Percentiles rank a stretch among this genome's conserved stretches.
Conservation (phyloP, 2,113 vertebrate genomes). For the Pelecanoides urinatrix region DNA sequence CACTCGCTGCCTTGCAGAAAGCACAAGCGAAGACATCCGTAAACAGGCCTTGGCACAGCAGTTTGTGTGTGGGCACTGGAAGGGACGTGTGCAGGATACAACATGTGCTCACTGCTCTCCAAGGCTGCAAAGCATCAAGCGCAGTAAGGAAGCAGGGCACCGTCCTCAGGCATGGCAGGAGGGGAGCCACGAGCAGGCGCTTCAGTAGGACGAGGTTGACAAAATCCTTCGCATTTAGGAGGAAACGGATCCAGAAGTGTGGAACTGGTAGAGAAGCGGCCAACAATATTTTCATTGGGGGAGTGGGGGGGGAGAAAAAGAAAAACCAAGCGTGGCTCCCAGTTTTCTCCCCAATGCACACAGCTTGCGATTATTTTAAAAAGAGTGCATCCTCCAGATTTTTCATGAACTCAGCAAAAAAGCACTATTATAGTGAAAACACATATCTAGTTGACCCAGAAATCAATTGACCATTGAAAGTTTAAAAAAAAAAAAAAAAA, state of each 20-base stretch:
- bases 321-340: background rate
- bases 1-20: background rate
- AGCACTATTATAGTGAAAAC: background rate
- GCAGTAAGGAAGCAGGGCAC: background rate
- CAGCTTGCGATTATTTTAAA: background rate
- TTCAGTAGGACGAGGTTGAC: accelerated
- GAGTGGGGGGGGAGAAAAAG: too few relatives aligned
- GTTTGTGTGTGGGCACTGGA: background rate
- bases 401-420: background rate
- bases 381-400: background rate
- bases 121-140: background rate
- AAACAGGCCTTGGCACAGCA: background rate
- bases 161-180: accelerated
- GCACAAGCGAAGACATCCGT: background rate
- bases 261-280: background rate
- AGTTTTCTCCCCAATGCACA: background rate
- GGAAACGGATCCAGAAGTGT: background rate
- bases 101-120: background rate
- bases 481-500: background rate
- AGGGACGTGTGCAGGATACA: background rate
- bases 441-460: background rate
- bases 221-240: background rate
- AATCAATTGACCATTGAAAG: background rate
- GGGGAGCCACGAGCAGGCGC: background rate
- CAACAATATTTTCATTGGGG: background rate